Conservation (phyloP, 2,113 vertebrate species). For the Neolamprologus caudopunctatus region DNA sequence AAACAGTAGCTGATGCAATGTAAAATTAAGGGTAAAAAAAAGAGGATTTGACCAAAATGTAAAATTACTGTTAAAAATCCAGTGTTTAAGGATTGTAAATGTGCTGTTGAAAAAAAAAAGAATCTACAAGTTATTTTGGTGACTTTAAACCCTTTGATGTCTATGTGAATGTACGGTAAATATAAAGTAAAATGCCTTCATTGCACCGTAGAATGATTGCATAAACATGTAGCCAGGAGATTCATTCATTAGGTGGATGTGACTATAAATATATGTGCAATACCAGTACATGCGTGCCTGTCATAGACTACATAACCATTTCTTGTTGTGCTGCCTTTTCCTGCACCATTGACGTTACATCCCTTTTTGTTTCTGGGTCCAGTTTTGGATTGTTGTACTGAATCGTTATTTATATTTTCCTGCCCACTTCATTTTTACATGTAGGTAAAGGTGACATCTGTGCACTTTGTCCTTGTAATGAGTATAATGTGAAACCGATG, state of each 20-base stretch:
- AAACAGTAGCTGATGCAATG: not conserved
- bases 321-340: constrained; percentile 5
- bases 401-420: not conserved
- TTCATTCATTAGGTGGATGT: not conserved
- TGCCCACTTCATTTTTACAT: not conserved
- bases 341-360: not conserved
- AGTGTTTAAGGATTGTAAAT: not conserved
- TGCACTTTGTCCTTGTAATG: constrained; percentile 11
- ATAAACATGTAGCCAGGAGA: not conserved
- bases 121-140: not conserved
- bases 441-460: constrained; percentile 1
- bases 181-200: constrained; percentile 15
- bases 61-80: not conserved
- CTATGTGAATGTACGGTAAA: constrained; percentile 30
- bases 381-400: not conserved
- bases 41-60: not conserved
- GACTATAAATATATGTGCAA: constrained; percentile 13
- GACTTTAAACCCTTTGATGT: constrained; percentile 9
- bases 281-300: constrained; percentile 15
- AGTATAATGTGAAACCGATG: not conserved
- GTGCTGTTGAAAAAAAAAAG: not conserved
- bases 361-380: not conserved
- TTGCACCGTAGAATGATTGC: not conserved
- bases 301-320: not conserved
- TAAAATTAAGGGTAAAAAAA: not conserved